Evolutionary conservation across 2,797 vertebrate species (phyloP), one percentile per base, ranked within the genome.

Genomic region (Fundulus diaphanus): DNA sequence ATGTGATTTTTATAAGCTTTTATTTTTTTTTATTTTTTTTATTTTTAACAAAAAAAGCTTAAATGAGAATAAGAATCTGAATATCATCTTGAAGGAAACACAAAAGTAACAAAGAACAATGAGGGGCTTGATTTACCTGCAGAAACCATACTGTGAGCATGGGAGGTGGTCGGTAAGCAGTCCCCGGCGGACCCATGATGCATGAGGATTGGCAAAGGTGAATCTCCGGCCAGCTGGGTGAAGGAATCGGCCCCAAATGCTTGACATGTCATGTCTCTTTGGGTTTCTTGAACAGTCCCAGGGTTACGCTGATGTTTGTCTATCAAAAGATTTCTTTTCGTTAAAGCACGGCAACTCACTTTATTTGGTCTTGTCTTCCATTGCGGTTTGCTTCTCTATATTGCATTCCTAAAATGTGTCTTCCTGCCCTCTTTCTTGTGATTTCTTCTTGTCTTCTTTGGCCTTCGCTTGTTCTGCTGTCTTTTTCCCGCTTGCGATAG

Each of bases 151-250:
- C 96, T 97, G 94, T 96, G 96, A 74, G 96, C 88, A 31, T 98
- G 97, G 86, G 96, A 97, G 85, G 95, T 94, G 91, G 95, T 92
- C 0, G 98, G 96, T 69, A 98, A 94, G 82, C 97, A 97, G 87
- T 99, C 98, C 0, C 94, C 92, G 1, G 95, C 82, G 52, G 96
- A 96, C 52, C 92, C 85, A 84, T 97, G 98, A 82, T 99, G 98
- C 97, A 99, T 99, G 87, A 98, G 97, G 92, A 99, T 94, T 74
- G 97, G 97, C 87, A 99, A 91, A 48, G 96, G 92, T 20, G 97
- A 94, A 56, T 99, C 97, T 74, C 96, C 96, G 81, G 94, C 95
- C 92, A 98, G 94, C 57, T 96, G 90, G 73, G 95, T 87, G 91
- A 99, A 99, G 29, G 96, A 96, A 85, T 99, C 97, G 18, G 96